These are phyloP conservation scores for Microtus pennsylvanicus DNA, from an alignment of 2,113 vertebrate genomes.

Conservation along the genomic window DNA sequence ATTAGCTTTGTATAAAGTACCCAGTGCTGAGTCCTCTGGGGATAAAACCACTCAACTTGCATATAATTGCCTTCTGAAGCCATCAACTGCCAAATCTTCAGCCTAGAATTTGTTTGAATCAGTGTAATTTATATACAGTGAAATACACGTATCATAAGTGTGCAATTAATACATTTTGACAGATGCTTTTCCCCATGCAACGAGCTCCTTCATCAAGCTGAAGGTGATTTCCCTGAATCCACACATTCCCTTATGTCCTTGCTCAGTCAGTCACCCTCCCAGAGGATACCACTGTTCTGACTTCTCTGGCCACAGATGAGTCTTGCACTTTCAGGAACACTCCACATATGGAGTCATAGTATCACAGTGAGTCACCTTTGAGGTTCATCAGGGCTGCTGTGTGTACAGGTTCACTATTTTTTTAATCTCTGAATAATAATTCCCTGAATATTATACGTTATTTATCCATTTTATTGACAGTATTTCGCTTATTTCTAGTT, in stretches of 20 bases:
- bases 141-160: constrained; percentile 42
- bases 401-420: neutral
- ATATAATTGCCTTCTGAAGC: constrained; percentile 53
- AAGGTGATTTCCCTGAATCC: neutral
- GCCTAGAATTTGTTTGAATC: constrained; percentile 64
- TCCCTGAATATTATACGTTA: neutral
- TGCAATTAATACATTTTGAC: constrained; percentile 53
- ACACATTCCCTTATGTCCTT: neutral
- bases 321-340: neutral
- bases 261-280: neutral
- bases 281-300: neutral
- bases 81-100: constrained; percentile 56
- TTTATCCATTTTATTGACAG: neutral
- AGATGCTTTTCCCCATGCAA: neutral
- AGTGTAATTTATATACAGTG: constrained; percentile 62
- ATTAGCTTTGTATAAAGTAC: constrained; percentile 59
- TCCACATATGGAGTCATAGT: neutral
- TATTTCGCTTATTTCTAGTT: neutral
- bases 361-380: neutral
- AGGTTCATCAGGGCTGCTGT: neutral
- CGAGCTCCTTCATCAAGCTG: neutral
- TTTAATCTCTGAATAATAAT: neutral
- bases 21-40: constrained; percentile 47
- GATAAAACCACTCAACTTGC: constrained; percentile 54
- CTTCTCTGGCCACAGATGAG: neutral